Evolutionary conservation across 2,888 invertebrate genomes (phyloP).

Genomic region (Cataglyphis rosenhaueri): DNA sequence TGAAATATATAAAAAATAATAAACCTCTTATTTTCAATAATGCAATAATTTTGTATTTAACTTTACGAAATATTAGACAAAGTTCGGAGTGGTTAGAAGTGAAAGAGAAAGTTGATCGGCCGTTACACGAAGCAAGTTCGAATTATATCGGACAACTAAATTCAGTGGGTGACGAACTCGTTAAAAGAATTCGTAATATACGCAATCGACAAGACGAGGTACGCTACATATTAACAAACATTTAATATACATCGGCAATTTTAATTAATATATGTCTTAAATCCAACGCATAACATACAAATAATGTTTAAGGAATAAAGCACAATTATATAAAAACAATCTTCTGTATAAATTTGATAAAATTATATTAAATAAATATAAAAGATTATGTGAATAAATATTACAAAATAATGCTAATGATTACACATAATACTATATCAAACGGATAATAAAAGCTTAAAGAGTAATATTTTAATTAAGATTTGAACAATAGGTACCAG

Average conservation of each 20-base stretch:
- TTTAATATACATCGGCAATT: neutral
- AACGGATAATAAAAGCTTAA: neutral
- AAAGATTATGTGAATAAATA: neutral
- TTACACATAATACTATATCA: neutral
- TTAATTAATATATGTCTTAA: neutral
- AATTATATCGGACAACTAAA: conserved; percentile 81
- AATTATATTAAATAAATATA: conserved; percentile 1
- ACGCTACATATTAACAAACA: conserved; percentile 68
- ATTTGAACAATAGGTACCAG: conserved; percentile 78
- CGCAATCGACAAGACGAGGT: conserved; percentile 89
- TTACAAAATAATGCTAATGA: neutral
- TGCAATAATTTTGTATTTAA: neutral
- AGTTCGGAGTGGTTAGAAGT: conserved; percentile 88
- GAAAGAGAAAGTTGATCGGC: conserved; percentile 86
- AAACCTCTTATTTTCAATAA: neutral
- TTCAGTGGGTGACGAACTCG: conserved; percentile 84
- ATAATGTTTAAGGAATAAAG: neutral
- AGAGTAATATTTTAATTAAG: neutral
- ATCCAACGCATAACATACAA: neutral
- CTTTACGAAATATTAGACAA: conserved; percentile 83
- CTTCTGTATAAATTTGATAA: neutral
- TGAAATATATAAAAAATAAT: conserved; percentile 19
- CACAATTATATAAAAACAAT: neutral
- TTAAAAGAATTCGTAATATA: conserved; percentile 86
- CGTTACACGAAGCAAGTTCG: conserved; percentile 85